Base-by-base conservation (phyloP, 2,888 invertebrate genomes). In the Dolomedes plantarius region DNA sequence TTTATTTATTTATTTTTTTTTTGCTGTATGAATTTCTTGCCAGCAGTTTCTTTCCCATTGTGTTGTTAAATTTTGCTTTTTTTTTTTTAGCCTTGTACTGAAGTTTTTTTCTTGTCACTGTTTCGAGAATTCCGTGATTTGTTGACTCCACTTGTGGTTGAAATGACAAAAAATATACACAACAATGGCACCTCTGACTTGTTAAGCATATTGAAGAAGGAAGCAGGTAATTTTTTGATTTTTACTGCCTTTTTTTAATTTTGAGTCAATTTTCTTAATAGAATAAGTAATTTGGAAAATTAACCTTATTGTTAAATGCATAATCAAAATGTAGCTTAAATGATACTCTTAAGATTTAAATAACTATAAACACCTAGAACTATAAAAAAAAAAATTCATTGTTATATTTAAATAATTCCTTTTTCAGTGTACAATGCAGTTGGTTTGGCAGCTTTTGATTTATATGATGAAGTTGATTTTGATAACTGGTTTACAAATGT, bases 381-480 rank as follows among this genome's bases (percentile, higher is more conserved):
- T n/a, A n/a, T n/a, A n/a, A n/a, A n/a, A n/a, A n/a, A n/a, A n/a
- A n/a, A n/a, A n/a, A n/a, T n/a, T n/a, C n/a, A n/a, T n/a, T n/a
- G n/a, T n/a, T n/a, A n/a, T n/a, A n/a, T n/a, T n/a, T 28, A 50
- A 3, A 41, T 27, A 36, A 32, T 32, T 7, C 77, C 39, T 82
- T 72, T 78, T 62, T 16, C 89, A 79, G 95, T 98, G 65, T 98
- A 98, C 90, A 96, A 96, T 92, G 97, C 98, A 0, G 95, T 96
- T 11, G 97, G 97, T 7, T 92, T 97, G 87, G 95, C 95, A 1
- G 95, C 97, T 0, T 97, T 96, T 91, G 96, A 98, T 90, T 93
- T 98, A 77, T 98, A 96, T 91, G 97, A 98, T 91, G 96, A 97
- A 91, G 95, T 98, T 50, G 96, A 98, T 91, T 98, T 98, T 91